Evolutionary conservation across 2,113 vertebrate genomes (phyloP).

Genomic region (Zeus faber): DNA sequence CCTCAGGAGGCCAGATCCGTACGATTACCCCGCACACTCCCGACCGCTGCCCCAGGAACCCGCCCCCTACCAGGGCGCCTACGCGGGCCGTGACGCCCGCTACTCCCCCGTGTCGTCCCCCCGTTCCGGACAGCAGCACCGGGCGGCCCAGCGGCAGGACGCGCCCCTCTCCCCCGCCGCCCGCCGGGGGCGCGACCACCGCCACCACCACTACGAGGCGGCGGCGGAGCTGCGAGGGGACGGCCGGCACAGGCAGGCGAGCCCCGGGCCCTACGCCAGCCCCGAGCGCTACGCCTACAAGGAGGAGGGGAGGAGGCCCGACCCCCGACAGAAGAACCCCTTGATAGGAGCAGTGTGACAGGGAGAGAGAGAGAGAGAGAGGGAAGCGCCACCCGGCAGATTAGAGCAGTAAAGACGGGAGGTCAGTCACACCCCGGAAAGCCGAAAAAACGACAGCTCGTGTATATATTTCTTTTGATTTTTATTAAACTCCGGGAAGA

Average conservation of each 20-base stretch:
- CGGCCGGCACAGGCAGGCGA: slow-evolving; percentile 59
- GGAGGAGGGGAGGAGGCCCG: slow-evolving; percentile 69
- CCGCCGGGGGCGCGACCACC: slow-evolving; percentile 55
- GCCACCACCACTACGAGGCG: slow-evolving; percentile 61
- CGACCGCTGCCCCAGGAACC: slow-evolving; percentile 40
- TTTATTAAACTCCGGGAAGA: too few relatives aligned
- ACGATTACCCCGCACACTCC: slow-evolving; percentile 58
- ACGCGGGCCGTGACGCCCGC: slow-evolving; percentile 32
- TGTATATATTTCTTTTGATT: too few relatives aligned
- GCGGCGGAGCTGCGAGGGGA: slow-evolving; percentile 33
- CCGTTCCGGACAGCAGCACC: slow-evolving; percentile 58
- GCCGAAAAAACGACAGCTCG: too few relatives aligned
- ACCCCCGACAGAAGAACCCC: slow-evolving; percentile 84
- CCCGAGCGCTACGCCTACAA: slow-evolving; percentile 67
- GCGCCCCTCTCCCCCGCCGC: slow-evolving; percentile 76
- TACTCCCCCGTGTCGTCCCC: slow-evolving; percentile 34
- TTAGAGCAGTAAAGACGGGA: too few relatives aligned
- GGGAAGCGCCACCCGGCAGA: too few relatives aligned
- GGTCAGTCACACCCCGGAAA: too few relatives aligned
- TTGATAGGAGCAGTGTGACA: slow-evolving; percentile 86
- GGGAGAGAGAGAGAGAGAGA: too few relatives aligned
- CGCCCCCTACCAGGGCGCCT: slow-evolving; percentile 12
- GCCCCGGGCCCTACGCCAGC: slow-evolving; percentile 51
- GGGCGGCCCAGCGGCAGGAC: slow-evolving; percentile 82
- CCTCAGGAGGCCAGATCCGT: slow-evolving; percentile 60